Base-by-base conservation (phyloP, 35 echinoderm and acorn worm species). In the Strongylocentrotus purpuratus region DNA sequence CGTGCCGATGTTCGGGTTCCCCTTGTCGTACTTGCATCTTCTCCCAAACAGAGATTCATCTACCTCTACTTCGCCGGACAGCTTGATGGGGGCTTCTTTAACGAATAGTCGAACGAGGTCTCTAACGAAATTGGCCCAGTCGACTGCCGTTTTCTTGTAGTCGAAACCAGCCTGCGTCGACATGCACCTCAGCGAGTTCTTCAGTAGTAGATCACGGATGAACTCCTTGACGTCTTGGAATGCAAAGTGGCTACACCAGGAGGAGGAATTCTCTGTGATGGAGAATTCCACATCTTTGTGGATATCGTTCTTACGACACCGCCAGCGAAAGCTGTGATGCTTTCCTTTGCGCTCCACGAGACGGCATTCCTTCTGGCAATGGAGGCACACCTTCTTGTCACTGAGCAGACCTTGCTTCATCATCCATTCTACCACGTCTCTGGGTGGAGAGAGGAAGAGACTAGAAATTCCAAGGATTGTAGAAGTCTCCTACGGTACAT, bases 51-150 rank as follows among this genome's bases (percentile, higher is more conserved):
- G 28, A 94, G 93, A 7, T n/a, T n/a, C n/a, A n/a, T 94, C 93
- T 17, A 94, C 1, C 31, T 94, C 47, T 7, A 94, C 46, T 31
- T 61, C 93, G 65, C 47, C 93, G 31, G 46, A 58, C 31, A 94
- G 46, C 45, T 25, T 94, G 31, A 71, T 32, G 25, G 52, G 93
- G 25, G 52, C 60, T 9, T 46, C 46, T 22, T 91, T 35, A 28
- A 94, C 48, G 20, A 20, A 94, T n/a, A 9, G 58, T 17, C 7
- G 58, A n/a, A 94, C 65, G 32, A 58, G 20, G 28, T 61, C 48
- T 28, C 92, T 61, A n/a, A 94, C 47, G n/a, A 71, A 94, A 35
- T 61, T 94, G 31, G 92, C 92, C 92, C 60, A 94, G 55, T 94
- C 60, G 7, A 61, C 47, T 61, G 92, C 46, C 8, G 92, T 94